Conservation (phyloP, 2,113 vertebrate species). For the Syrrhaptes paradoxus region DNA sequence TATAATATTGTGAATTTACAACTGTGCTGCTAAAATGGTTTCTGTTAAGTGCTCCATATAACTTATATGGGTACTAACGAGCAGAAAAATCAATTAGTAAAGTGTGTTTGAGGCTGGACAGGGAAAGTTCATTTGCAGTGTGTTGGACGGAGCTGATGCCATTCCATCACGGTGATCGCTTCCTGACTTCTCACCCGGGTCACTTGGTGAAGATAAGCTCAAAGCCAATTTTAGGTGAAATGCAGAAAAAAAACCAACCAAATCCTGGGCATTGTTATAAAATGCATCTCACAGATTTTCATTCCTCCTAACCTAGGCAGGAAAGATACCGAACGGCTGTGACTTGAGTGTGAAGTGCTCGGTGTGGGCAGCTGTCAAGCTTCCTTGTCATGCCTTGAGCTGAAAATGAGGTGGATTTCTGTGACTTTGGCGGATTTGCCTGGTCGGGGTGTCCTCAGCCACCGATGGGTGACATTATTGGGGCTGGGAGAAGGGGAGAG, state of each 20-base stretch:
- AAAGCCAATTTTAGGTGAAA: background rate
- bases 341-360: background rate
- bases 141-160: background rate
- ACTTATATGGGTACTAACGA: background rate
- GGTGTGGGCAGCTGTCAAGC: background rate
- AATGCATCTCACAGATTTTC: background rate
- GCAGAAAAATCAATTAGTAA: background rate
- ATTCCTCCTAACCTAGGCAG: background rate
- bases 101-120: background rate
- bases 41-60: background rate
- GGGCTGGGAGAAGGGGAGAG: background rate
- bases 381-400: background rate
- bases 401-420: background rate
- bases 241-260: background rate
- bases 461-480: accelerated
- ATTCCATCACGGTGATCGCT: background rate
- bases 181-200: background rate
- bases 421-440: background rate
- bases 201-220: background rate
- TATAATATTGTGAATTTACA: background rate
- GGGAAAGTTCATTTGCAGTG: constrained; percentile 5
- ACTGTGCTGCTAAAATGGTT: background rate
- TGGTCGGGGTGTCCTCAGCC: background rate
- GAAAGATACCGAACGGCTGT: background rate
- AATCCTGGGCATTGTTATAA: background rate